phyloP scores from a whole-genome alignment of 2,888 invertebrate species.

The Tipula helvola region DNA sequence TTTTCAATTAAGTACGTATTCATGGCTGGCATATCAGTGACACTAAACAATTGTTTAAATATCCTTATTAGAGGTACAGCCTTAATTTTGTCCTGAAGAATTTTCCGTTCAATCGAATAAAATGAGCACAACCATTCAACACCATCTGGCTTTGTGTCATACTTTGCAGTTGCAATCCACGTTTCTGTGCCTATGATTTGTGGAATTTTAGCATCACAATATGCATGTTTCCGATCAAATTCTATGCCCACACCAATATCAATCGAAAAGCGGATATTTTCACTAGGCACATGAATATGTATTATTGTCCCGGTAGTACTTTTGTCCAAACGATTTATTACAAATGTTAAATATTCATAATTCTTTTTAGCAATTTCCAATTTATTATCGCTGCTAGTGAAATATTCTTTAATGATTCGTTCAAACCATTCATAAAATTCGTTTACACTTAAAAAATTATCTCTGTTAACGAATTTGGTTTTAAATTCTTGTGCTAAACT shows the following conservation, averaged over 20 bases:
- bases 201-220: not conserved
- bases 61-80: not conserved
- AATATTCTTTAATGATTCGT: not conserved
- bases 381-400: not conserved
- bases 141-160: not conserved
- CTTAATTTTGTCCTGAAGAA: not conserved
- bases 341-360: not conserved
- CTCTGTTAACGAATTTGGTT: not conserved
- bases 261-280: constrained; percentile 17
- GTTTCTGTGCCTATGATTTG: not conserved
- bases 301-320: not conserved
- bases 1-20: not conserved
- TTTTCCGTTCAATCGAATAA: not conserved
- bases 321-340: not conserved
- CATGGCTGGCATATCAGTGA: not conserved
- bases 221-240: not conserved
- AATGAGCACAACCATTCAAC: not conserved
- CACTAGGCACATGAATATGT: constrained; percentile 13
- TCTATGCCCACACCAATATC: not conserved
- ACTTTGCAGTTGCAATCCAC: not conserved
- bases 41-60: not conserved
- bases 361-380: not conserved
- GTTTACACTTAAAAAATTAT: not conserved
- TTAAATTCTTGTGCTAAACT: not conserved
- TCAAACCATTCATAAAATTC: not conserved